Conservation (phyloP, 1,140 invertebrate genomes). For the Charaxes varanes region DNA sequence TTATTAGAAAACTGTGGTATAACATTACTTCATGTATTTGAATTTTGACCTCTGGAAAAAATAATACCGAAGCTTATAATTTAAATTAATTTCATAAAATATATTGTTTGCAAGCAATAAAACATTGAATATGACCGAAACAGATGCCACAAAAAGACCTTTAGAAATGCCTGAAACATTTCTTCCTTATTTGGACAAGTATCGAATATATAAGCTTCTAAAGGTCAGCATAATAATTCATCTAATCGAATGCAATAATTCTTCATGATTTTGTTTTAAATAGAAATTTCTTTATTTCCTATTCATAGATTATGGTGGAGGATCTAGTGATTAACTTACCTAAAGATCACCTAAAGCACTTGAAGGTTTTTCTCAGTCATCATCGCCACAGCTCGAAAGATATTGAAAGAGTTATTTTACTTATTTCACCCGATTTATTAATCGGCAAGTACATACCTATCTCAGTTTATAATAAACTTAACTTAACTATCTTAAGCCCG, state of each 20-base stretch:
- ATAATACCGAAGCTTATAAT: no score
- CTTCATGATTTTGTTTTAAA: slow-evolving; percentile 5
- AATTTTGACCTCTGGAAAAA: no score
- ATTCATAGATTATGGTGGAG: slow-evolving; percentile 45
- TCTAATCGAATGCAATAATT: not conserved
- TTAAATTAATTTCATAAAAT: no score
- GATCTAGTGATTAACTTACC: slow-evolving; percentile 51
- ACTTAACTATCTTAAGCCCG: no score
- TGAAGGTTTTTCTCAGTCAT: slow-evolving; percentile 45
- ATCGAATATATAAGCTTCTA: slow-evolving; percentile 56
- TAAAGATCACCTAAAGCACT: slow-evolving; percentile 58
- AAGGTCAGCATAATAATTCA: slow-evolving; percentile 29
- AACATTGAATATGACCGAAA: slow-evolving; percentile 71
- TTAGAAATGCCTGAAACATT: slow-evolving; percentile 50
- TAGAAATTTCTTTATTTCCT: not conserved
- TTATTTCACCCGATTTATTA: slow-evolving; percentile 52
- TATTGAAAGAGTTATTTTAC: slow-evolving; percentile 40
- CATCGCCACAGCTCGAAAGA: slow-evolving; percentile 36
- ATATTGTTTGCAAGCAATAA: no score
- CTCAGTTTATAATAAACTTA: no score
- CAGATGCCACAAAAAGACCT: slow-evolving; percentile 50
- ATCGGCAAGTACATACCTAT: no score
- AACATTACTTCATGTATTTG: no score
- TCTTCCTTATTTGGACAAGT: slow-evolving; percentile 56
- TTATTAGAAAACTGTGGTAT: no score